Evolutionary conservation across 2,797 vertebrate species (phyloP).

Genomic region (Yasuhikotakia modesta): DNA sequence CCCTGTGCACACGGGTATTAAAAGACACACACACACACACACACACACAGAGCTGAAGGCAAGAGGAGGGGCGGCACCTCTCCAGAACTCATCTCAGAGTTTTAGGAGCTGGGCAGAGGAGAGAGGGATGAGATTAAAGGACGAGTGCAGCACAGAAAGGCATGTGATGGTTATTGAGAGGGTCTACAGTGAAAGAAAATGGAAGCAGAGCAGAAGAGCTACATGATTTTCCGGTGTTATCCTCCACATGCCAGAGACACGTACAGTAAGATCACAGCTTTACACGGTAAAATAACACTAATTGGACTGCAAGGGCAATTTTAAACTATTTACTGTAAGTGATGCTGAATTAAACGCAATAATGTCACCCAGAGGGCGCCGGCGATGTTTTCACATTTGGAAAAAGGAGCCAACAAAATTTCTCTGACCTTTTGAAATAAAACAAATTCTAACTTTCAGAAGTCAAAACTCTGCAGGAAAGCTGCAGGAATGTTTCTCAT

Average conservation of each 20-base stretch:
- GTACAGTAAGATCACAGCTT: slow-evolving; percentile 5
- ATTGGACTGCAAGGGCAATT: not conserved
- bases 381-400: not conserved
- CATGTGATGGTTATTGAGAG: slow-evolving; percentile 46
- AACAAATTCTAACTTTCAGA: not conserved
- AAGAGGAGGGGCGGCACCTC: slow-evolving; percentile 20
- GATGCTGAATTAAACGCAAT: not conserved
- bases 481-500: not conserved
- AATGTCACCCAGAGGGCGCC: not conserved
- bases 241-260: not conserved
- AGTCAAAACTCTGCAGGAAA: not conserved
- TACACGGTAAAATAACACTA: not conserved
- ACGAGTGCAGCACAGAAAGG: slow-evolving; percentile 42
- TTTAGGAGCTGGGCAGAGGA: slow-evolving; percentile 41
- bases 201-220: slow-evolving; percentile 44
- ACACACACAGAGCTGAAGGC: slow-evolving; percentile 26
- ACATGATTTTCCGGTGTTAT: slow-evolving; percentile 19
- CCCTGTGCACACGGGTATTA: slow-evolving; percentile 72
- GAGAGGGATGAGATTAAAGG: slow-evolving; percentile 47
- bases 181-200: slow-evolving; percentile 37
- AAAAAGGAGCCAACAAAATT: not conserved
- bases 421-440: not conserved
- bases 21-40: slow-evolving; percentile 44
- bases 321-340: slow-evolving; percentile 1
- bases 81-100: slow-evolving; percentile 54